Evolutionary conservation across 2,888 invertebrate species (phyloP), one percentile per base, ranked within the genome.

Genomic region (Archips xylosteana): DNA sequence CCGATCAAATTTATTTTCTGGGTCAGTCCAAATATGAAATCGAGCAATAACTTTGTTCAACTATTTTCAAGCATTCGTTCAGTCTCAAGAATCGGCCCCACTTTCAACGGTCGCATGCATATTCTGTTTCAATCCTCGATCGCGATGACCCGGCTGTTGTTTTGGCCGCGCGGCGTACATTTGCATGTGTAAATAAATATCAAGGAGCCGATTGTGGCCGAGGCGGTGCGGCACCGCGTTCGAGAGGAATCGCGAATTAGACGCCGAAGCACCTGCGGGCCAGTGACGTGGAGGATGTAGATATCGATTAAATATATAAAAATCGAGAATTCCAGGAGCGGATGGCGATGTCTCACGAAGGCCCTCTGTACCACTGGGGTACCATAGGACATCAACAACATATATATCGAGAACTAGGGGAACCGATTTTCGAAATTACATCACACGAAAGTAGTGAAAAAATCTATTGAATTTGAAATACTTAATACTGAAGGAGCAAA

Each of bases 101-200:
- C 32, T 32, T 54, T 60, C 57, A 65, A 39, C 60, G 12, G 10
- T 70, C 64, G 60, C 69, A 65, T 74, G 64, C 65, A 66, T 62
- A 74, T 74, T 70, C 66, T 34, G 66, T 57, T 60, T 65, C 65
- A 74, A 74, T 74, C 60, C 60, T 69, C 69, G 66, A 65, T 64
- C 72, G 45, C 69, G 62, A 66, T 75, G 78, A 75, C 76, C 75
- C 72, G 73, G 65, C 75, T 75, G 78, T 78, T 78, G 79, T 78
- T 80, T 78, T 78, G 77, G 76, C 75, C 76, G 77, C 76, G 74
- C 82, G 79, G 75, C 77, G 78, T 61, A 80, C 80, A 88, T 90
- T 89, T 87, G 86, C 88, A 90, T 89, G 87, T 86, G 89, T 91
- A 90, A 92, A 92, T 91, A 91, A 90, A 90, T 90, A 88, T 88